Evolutionary conservation across 2,888 invertebrate species (phyloP).

Genomic region (Nomada ferruginata): DNA sequence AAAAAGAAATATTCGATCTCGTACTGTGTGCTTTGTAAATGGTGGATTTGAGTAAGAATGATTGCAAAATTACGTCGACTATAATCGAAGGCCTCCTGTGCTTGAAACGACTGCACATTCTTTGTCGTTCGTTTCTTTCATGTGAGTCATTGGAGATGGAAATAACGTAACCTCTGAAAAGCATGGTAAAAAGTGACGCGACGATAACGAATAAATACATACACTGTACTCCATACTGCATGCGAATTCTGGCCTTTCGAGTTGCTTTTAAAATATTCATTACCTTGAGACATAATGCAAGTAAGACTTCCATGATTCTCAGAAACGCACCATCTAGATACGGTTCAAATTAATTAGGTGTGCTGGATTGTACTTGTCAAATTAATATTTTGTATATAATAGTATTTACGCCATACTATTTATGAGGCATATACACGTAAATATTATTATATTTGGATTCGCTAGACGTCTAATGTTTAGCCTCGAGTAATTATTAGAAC

Average conservation of each 20-base stretch:
- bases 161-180: constrained; percentile 30
- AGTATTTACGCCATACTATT: no score
- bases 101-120: constrained; percentile 2
- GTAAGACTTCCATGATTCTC: constrained; percentile 7
- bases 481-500: constrained; percentile 42
- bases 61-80: constrained; percentile 7
- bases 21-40: no score
- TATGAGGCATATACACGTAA: not conserved
- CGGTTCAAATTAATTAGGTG: constrained; percentile 1
- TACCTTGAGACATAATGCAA: constrained; percentile 15
- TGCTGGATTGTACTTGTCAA: no score
- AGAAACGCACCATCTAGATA: constrained; percentile 8
- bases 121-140: constrained; percentile 29
- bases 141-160: constrained; percentile 47
- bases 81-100: constrained; percentile 12
- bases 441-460: not conserved
- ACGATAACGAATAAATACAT: constrained; percentile 36
- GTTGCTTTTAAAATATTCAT: constrained; percentile 13
- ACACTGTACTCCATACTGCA: not conserved
- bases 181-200: not conserved
- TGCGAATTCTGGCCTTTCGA: constrained; percentile 25
- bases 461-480: constrained; percentile 5
- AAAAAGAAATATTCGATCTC: not conserved
- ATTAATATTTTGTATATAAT: not conserved
- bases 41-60: not conserved